Evolutionary conservation across 2,888 invertebrate genomes (phyloP).

Genomic region (Saturnia japonica): DNA sequence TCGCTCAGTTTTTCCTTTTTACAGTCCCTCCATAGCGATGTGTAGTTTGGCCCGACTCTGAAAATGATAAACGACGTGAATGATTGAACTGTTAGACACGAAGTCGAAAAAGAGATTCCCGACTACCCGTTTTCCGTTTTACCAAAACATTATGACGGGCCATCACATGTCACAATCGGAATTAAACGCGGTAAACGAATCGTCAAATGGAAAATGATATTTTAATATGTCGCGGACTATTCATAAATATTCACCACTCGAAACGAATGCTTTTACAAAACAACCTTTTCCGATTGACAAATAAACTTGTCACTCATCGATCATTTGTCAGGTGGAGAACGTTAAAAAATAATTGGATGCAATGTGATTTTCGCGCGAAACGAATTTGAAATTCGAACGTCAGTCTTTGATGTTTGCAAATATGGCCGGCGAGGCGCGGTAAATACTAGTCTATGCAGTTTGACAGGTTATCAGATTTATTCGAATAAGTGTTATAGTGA

Average conservation of each 20-base stretch:
- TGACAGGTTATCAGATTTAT: constrained; percentile 47
- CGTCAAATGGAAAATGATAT: constrained; percentile 48
- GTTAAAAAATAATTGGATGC: constrained; percentile 24
- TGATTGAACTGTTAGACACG: constrained; percentile 74
- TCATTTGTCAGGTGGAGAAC: constrained; percentile 63
- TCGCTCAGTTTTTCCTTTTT: constrained; percentile 62
- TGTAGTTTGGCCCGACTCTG: background rate
- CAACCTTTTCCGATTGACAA: constrained; percentile 69
- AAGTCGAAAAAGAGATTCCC: constrained; percentile 63
- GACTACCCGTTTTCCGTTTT: constrained; percentile 54
- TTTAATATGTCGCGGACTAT: constrained; percentile 60
- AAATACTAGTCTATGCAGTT: constrained; percentile 71
- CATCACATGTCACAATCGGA: constrained; percentile 52
- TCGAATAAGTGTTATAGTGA: constrained; percentile 17
- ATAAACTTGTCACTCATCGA: constrained; percentile 69
- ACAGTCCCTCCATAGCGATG: constrained; percentile 31
- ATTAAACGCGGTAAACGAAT: constrained; percentile 61
- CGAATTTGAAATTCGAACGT: constrained; percentile 27
- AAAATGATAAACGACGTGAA: constrained; percentile 42
- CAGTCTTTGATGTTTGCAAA: constrained; percentile 37
- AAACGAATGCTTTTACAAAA: constrained; percentile 62
- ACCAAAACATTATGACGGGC: constrained; percentile 44
- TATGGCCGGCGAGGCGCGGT: constrained; percentile 54
- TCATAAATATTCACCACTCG: constrained; percentile 77
- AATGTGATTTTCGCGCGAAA: constrained; percentile 17